Conservation (phyloP, 2,797 vertebrate species). For the Melanotaenia parkinsoni region DNA sequence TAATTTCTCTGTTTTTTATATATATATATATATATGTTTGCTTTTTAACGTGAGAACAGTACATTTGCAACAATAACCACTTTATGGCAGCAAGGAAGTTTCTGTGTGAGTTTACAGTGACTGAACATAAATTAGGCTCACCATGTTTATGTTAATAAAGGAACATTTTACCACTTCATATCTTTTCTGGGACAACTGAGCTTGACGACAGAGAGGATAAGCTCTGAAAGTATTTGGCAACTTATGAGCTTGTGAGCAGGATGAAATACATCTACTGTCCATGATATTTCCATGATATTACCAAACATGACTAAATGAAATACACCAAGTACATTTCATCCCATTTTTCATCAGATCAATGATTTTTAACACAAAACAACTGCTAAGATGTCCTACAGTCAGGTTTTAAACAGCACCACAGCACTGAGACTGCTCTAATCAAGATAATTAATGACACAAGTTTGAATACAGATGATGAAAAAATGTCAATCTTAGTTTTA, state of each 20-base stretch:
- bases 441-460: no score
- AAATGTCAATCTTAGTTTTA: no score
- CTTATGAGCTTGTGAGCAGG: not conserved
- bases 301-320: not conserved
- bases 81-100: not conserved
- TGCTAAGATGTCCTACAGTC: no score
- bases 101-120: not conserved
- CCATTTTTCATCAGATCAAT: no score
- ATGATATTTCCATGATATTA: not conserved
- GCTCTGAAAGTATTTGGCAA: not conserved
- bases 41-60: not conserved
- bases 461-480: no score
- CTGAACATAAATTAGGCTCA: not conserved
- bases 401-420: no score
- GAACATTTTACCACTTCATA: not conserved
- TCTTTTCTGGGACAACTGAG: no score
- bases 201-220: not conserved
- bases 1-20: not conserved
- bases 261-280: not conserved
- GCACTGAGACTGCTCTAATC: no score
- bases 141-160: not conserved
- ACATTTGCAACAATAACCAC: not conserved
- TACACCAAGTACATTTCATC: not conserved
- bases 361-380: no score
- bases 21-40: no score